Base-by-base conservation (phyloP, 2,113 vertebrate species). In the Urocitellus parryii region DNA sequence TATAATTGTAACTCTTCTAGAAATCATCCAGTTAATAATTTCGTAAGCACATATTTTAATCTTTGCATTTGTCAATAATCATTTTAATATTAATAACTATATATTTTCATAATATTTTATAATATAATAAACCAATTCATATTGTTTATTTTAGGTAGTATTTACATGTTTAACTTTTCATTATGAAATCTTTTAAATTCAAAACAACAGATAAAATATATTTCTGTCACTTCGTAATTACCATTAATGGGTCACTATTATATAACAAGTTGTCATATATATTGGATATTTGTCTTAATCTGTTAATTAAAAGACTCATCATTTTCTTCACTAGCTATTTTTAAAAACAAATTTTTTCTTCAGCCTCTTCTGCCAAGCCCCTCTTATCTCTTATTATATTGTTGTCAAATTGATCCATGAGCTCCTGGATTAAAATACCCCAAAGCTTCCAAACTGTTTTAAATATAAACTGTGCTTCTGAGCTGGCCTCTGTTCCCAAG, bases 311-410 rank as follows among this genome's bases (percentile, higher is more conserved):
- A 88, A 65, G 20, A 2, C 12, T 80, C 65, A 84, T 72, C 17
- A 63, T 85, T 95, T 95, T 94, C 42, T 51, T 93, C 8, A 81
- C 29, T 61, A 12, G 32, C 32, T 92, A 70, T 77, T 63, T 90
- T 58, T 0, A 78, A 78, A 92, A 82, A 85, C 90, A 92, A 27
- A 2, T 67, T 70, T 56, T 37, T 93, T 76, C 51, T 29, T 87
- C 48, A 83, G 34, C 8, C 48, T 91, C 17, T 67, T 79, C 39
- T 67, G 32, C 29, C 3, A 34, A 73, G 58, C 53, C 42, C 34
- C 5, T 68, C 27, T 72, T 39, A 70, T 90, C 5, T 92, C 29
- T 42, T 65, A 27, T 17, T 68, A 7, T 63, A 63, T 86, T 39
- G n/a, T n/a, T n/a, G 45, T 93, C 77, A 83, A 45, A 73, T 53